A percentile compares a stretch with the other conserved stretches of the same genome.
phyloP scores from a whole-genome alignment of 2,113 vertebrate genomes.

The Rattus rattus region DNA sequence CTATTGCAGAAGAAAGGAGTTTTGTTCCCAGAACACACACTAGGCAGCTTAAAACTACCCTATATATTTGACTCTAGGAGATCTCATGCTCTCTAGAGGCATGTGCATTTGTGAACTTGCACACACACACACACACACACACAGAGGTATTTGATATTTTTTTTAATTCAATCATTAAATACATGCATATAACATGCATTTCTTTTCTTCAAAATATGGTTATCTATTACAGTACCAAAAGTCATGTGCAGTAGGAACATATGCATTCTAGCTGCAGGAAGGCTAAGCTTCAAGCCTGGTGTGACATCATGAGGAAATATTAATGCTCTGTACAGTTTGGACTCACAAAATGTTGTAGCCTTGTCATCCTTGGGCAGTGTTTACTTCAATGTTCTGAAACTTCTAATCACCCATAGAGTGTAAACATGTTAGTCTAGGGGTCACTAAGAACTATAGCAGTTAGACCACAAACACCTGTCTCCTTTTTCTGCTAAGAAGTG shows the following conservation, averaged over 20 bases:
- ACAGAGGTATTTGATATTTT: not conserved
- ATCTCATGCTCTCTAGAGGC: not conserved
- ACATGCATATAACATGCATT: not conserved
- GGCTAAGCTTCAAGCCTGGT: not conserved
- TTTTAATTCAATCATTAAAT: not conserved
- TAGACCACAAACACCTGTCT: not conserved
- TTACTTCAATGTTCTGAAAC: constrained; percentile 16
- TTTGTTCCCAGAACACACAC: not conserved
- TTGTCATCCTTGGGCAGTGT: not conserved
- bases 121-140: not conserved
- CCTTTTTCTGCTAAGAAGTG: not conserved
- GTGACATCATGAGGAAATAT: not conserved
- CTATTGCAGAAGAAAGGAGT: not conserved
- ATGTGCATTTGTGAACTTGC: not conserved
- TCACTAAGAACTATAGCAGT: not conserved
- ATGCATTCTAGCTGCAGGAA: not conserved
- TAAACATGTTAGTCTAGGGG: no score
- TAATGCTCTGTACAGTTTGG: not conserved
- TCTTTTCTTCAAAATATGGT: not conserved
- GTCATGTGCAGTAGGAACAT: not conserved
- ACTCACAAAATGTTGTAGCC: not conserved
- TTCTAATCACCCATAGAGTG: not conserved
- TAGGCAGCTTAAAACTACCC: no score
- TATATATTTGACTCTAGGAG: not conserved
- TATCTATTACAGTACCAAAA: not conserved